A percentile compares a stretch with the other conserved stretches of the same genome.
Evolutionary conservation across 2,888 invertebrate genomes (phyloP).

Genomic region (Busseola fusca): DNA sequence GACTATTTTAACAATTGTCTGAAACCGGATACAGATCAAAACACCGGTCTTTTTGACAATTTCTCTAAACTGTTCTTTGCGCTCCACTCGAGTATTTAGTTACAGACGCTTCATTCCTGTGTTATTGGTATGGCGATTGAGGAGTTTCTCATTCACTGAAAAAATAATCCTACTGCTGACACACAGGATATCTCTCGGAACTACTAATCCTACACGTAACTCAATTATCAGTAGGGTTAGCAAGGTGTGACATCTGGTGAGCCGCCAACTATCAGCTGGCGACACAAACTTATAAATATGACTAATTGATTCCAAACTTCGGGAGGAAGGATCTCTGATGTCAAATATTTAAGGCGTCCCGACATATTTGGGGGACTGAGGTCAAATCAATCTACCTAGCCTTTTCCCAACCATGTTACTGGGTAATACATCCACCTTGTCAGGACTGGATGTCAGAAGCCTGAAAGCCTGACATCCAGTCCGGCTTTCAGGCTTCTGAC

Average conservation of each 20-base stretch:
- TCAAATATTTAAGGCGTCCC: slow-evolving; percentile 26
- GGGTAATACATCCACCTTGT: no score
- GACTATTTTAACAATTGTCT: no score
- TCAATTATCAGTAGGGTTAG: background rate
- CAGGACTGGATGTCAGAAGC: no score
- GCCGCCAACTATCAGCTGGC: slow-evolving; percentile 10
- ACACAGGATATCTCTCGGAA: background rate
- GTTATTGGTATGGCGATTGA: background rate
- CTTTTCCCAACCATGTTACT: no score
- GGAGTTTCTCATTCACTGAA: background rate
- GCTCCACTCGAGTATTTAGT: no score
- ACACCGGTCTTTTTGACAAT: no score
- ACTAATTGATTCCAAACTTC: slow-evolving; percentile 42
- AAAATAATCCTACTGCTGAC: background rate
- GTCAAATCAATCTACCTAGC: background rate
- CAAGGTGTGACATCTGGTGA: background rate
- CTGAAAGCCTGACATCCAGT: no score
- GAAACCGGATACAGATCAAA: no score
- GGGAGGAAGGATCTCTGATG: slow-evolving; percentile 18
- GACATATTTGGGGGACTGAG: slow-evolving; percentile 13
- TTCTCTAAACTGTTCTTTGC: no score
- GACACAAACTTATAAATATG: slow-evolving; percentile 25
- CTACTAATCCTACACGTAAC: no score
- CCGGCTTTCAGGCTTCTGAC: no score
- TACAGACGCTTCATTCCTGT: no score